Evolutionary conservation across 2,113 vertebrate species (phyloP).

Genomic region (Neofelis nebulosa): DNA sequence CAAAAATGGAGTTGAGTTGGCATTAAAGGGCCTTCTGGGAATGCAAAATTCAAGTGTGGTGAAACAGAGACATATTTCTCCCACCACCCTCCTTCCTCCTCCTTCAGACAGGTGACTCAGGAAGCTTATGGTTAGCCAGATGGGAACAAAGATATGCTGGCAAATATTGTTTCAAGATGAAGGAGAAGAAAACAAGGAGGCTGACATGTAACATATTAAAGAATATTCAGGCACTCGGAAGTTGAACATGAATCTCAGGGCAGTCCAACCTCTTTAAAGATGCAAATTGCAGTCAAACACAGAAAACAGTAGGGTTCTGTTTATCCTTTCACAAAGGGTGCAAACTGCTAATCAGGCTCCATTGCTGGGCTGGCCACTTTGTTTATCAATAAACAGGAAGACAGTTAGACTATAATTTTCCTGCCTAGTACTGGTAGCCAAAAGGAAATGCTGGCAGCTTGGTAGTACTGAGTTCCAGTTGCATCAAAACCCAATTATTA

Average conservation of each 20-base stretch:
- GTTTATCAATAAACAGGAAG: slow-evolving; percentile 81
- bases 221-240: slow-evolving; percentile 62
- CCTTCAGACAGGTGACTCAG: slow-evolving; percentile 66
- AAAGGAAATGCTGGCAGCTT: slow-evolving; percentile 79
- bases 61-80: slow-evolving; percentile 68
- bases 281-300: slow-evolving; percentile 80
- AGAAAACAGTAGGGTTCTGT: slow-evolving; percentile 81
- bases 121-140: slow-evolving; percentile 68
- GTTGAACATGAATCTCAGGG: slow-evolving; percentile 78
- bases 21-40: slow-evolving; percentile 70
- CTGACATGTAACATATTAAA: slow-evolving; percentile 68
- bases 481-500: slow-evolving; percentile 77
- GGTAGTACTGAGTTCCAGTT: slow-evolving; percentile 68
- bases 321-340: slow-evolving; percentile 83
- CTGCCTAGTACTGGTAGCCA: slow-evolving; percentile 62
- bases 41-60: slow-evolving; percentile 53
- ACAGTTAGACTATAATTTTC: slow-evolving; percentile 77
- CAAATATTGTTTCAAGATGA: slow-evolving; percentile 62
- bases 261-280: slow-evolving; percentile 81
- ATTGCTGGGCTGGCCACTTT: slow-evolving; percentile 74
- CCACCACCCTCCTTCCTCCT: not conserved
- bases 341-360: slow-evolving; percentile 79
- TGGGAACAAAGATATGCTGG: slow-evolving; percentile 56
- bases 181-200: slow-evolving; percentile 70
- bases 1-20: not conserved